These are phyloP conservation scores for Nycteola revayana DNA, from an alignment of 2,888 invertebrate genomes.

Conservation along the genomic window DNA sequence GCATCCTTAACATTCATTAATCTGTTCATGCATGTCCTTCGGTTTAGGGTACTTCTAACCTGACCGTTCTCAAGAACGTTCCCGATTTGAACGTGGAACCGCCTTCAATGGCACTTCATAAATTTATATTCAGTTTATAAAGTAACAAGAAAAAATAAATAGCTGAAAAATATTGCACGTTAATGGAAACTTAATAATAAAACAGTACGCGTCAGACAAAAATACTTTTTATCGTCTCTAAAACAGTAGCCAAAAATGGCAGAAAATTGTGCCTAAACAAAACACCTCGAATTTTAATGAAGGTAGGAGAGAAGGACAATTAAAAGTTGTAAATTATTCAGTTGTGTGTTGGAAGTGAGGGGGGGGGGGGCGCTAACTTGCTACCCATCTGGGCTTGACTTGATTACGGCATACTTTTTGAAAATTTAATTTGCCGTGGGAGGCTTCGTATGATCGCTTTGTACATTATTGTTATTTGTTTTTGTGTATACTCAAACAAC, in stretches of 20 bases:
- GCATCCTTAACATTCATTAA: no score
- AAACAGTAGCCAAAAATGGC: constrained; percentile 21
- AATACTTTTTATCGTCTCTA: constrained; percentile 26
- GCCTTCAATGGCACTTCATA: no score
- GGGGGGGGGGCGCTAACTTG: constrained; percentile 14
- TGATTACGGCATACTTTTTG: constrained; percentile 49
- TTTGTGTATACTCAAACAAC: no score
- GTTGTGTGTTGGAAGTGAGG: constrained; percentile 43
- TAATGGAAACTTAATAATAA: constrained; percentile 10
- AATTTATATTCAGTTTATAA: no score
- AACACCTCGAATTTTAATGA: constrained; percentile 65
- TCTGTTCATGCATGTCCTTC: no score
- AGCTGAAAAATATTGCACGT: no score
- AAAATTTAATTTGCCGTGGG: constrained; percentile 49
- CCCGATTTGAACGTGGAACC: no score
- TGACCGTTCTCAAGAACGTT: no score
- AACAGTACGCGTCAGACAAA: constrained; percentile 12
- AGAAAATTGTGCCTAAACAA: constrained; percentile 44
- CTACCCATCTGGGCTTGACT: constrained; percentile 38
- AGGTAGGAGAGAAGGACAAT: constrained; percentile 58
- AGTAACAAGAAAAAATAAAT: no score
- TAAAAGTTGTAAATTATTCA: constrained; percentile 66
- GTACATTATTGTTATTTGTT: no score
- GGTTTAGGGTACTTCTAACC: no score
- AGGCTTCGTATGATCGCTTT: constrained; percentile 41